Evolutionary conservation across 2,113 vertebrate species (phyloP), one percentile per base, ranked within the genome.

Genomic region (Agelaius phoeniceus): DNA sequence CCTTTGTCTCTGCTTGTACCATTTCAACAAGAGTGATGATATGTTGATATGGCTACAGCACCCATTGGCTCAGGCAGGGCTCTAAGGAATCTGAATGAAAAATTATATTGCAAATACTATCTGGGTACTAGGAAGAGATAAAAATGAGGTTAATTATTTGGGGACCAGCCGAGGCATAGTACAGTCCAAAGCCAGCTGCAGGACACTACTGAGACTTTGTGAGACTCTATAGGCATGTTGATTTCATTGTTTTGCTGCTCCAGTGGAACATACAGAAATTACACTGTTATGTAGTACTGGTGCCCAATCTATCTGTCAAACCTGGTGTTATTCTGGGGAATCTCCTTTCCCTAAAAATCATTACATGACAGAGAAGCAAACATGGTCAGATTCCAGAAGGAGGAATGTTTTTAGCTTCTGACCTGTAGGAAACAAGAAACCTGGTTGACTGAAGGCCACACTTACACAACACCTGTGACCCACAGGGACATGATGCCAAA

Each of bases 181-280:
- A n/a, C 13, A 54, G 57, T 52, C 80, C 86, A 87, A 95, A 93
- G 87, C 68, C 87, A 90, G 75, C 39, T 74, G 71, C 48, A 91
- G 88, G 5, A 6, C 81, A 61, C 26, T 41, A 54, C 55, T 80
- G 96, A 92, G 72, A 44, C 86, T 92, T 63, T 73, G 65, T 76
- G 92, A 96, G 86, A 61, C 85, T 88, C 74, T 26, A 30, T 31
- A 90, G 84, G 44, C 91, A 76, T 57, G 30, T n/a, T 69, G 80
- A 84, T 82, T 97, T 94, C 86, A 62, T 57, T 93, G 81, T 80
- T 82, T 94, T 19, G 44, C 59, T 88, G 78, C 49, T 96, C 79
- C 52, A 68, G 27, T 31, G 87, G 81, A 84, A 74, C 94, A 93
- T 85, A 92, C 52, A 92, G 77, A 65, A 66, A 87, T 96, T 94